phyloP scores from a whole-genome alignment of 2,113 vertebrate species.

The Glaucidium brasilianum region DNA sequence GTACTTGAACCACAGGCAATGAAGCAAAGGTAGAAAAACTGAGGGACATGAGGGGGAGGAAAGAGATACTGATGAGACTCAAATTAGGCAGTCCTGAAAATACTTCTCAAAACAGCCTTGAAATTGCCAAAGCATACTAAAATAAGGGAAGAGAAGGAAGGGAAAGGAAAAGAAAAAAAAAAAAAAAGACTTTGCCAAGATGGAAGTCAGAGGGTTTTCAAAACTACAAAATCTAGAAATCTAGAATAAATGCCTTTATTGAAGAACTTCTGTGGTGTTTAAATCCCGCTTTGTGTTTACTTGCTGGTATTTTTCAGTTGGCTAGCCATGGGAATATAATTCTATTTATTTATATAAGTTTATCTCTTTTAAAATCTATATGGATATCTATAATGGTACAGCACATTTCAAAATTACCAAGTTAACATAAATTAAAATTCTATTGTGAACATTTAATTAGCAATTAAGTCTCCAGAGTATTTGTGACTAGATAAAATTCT shows the following conservation, averaged over 20 bases:
- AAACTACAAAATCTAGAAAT: not conserved
- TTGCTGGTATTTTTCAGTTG: not conserved
- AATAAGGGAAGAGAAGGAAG: not conserved
- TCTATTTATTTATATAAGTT: not conserved
- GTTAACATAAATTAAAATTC: not conserved
- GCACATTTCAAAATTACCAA: not conserved
- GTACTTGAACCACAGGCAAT: not conserved
- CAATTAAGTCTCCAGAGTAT: not conserved
- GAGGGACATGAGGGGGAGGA: not conserved
- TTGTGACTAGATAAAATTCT: not conserved
- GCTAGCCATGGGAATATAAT: not conserved
- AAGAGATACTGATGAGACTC: not conserved
- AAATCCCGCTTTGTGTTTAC: not conserved
- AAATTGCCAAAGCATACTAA: not conserved
- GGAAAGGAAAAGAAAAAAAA: not conserved
- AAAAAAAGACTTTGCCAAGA: not conserved
- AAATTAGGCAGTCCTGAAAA: not conserved
- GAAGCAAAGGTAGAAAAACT: not conserved
- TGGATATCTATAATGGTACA: not conserved
- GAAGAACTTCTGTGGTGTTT: not conserved
- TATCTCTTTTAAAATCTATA: not conserved
- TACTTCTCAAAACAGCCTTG: not conserved
- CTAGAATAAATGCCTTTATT: not conserved
- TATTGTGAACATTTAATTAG: not conserved
- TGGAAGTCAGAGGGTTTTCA: not conserved